Percentiles rank a stretch among this genome's conserved stretches.
Conservation (phyloP, 2,797 vertebrate species). For the Hybognathus amarus region DNA sequence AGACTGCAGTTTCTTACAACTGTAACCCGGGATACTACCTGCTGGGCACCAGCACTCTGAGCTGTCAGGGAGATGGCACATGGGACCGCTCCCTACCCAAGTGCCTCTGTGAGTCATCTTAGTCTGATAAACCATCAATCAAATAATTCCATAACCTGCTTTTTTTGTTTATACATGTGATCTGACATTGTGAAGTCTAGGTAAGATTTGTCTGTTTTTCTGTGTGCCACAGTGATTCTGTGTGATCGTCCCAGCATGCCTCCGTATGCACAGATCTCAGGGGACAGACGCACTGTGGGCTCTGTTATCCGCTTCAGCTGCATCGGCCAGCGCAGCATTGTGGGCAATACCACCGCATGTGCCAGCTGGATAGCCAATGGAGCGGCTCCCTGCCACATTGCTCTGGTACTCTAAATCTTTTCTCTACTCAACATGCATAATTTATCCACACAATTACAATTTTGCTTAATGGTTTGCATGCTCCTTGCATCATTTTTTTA, state of each 20-base stretch:
- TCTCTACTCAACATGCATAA: neutral
- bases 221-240: constrained; percentile 85
- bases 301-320: constrained; percentile 94
- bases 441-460: neutral
- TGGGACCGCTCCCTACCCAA: constrained; percentile 95
- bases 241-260: constrained; percentile 93
- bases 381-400: constrained; percentile 95
- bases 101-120: constrained; percentile 89
- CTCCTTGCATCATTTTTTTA: neutral
- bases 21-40: constrained; percentile 94
- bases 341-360: constrained; percentile 96
- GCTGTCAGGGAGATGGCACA: constrained; percentile 94
- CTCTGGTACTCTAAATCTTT: constrained; percentile 81
- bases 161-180: neutral
- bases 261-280: constrained; percentile 89
- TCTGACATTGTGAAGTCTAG: constrained; percentile 13
- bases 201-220: constrained; percentile 7
- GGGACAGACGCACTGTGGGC: constrained; percentile 88
- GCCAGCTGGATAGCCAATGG: constrained; percentile 95
- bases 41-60: constrained; percentile 89
- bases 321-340: constrained; percentile 80
- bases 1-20: constrained; percentile 90
- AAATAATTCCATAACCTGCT: neutral
- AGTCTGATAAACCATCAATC: neutral
- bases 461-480: neutral